phyloP scores from a whole-genome alignment of 2,888 invertebrate species.

The Andrena minutula region DNA sequence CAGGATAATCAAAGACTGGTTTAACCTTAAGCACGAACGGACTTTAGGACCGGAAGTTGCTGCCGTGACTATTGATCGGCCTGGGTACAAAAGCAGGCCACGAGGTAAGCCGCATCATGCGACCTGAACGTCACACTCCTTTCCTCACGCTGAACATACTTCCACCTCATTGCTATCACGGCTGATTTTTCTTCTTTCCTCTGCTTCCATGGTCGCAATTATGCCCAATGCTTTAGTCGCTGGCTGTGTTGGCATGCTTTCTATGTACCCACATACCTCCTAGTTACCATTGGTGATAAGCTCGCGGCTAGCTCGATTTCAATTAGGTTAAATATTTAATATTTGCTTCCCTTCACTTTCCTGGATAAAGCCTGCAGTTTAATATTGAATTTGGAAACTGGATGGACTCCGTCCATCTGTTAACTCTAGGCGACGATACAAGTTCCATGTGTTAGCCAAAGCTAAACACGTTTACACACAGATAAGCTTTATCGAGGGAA shows the following conservation, averaged over 20 bases:
- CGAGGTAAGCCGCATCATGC: slow-evolving; percentile 81
- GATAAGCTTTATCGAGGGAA: no score
- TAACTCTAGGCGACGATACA: neutral
- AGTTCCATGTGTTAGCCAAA: neutral
- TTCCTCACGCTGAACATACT: slow-evolving; percentile 64
- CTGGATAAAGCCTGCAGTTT: neutral
- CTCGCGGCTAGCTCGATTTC: neutral
- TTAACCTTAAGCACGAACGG: slow-evolving; percentile 71
- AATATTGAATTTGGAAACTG: neutral
- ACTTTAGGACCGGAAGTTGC: slow-evolving; percentile 77
- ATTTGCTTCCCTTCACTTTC: neutral
- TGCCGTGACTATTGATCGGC: slow-evolving; percentile 80
- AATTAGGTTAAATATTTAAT: neutral
- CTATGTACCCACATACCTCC: neutral
- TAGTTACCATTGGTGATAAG: slow-evolving; percentile 22
- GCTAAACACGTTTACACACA: no score
- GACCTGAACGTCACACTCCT: slow-evolving; percentile 71
- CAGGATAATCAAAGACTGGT: slow-evolving; percentile 61
- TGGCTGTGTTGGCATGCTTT: slow-evolving; percentile 3
- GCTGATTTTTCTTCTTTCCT: slow-evolving; percentile 34
- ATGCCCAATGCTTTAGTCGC: slow-evolving; percentile 1
- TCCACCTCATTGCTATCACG: slow-evolving; percentile 32
- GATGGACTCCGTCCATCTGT: no score
- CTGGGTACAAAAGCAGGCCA: slow-evolving; percentile 77
- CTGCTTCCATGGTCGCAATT: slow-evolving; percentile 12